Evolutionary conservation across 2,888 invertebrate genomes (phyloP), one percentile per base, ranked within the genome.

Genomic region (Agriopis aurantiaria): DNA sequence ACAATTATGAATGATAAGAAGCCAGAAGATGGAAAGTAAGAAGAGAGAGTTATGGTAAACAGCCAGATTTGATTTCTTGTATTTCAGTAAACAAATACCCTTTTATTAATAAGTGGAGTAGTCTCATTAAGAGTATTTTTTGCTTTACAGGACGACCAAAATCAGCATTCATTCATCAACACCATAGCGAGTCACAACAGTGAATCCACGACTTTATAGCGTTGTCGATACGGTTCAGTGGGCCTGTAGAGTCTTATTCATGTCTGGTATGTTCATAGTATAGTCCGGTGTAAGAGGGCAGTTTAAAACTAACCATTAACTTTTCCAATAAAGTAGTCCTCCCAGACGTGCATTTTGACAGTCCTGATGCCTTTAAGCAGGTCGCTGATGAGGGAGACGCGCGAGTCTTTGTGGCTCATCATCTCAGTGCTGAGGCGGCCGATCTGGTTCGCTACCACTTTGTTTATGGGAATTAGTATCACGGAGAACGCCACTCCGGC

Each of bases 271-370:
- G 17, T 23, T 23, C 17, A 23, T 23, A 23, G 17, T 23, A 23
- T 23, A 23, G 33, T 33, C 33, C 33, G 33, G 33, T 33, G 33
- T 33, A 45, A 10, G 43, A 45, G 43, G 6, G 43, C 43, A 3
- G 43, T 33, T 33, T 12, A 9, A 4, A n/a, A 73, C 72, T 92
- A 86, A 97, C 97, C 96, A 79, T 95, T 91, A 61, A 98, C 96
- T 86, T 95, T 95, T 46, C 95, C 88, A 57, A 96, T 95, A 84
- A 99, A 99, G 86, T 97, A 96, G 70, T 97, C 96, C 90, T 99
- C 99, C 99, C 99, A 99, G 14, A 98, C 97, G 86, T 98, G 97
- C 69, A 98, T 95, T 90, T 99, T 99, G 45, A 99, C 96, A 9
- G 97, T 97, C 77, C 97, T 96, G 66, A 99, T 98, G 17, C 99